A percentile compares a stretch with the other conserved stretches of the same genome.
Evolutionary conservation across 2,888 invertebrate species (phyloP).

Genomic region (Bombyx huttoni): DNA sequence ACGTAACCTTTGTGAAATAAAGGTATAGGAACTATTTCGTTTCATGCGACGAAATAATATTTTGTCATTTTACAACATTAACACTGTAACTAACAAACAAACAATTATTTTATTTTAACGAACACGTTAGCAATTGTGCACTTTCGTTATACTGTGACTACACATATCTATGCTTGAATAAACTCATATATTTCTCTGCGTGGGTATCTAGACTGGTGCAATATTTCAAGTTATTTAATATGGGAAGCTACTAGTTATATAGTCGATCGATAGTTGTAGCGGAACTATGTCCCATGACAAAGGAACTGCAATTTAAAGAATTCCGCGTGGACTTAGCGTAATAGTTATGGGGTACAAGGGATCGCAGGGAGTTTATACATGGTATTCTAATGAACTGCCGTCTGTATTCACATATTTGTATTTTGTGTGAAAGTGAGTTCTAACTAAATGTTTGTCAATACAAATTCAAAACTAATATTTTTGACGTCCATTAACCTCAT

Average conservation of each 20-base stretch:
- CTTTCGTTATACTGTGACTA: constrained; percentile 1
- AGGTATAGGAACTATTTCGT: constrained; percentile 20
- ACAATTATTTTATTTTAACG: constrained; percentile 22
- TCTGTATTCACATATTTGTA: constrained; percentile 29
- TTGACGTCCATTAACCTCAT: constrained; percentile 52
- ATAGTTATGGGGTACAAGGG: constrained; percentile 13
- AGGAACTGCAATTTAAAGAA: constrained; percentile 38
- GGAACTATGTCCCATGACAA: constrained; percentile 61
- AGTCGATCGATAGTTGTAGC: constrained; percentile 63
- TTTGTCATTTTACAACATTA: constrained; percentile 8
- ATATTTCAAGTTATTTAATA: constrained; percentile 21
- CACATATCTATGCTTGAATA: background rate
- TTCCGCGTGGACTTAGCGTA: constrained; percentile 11
- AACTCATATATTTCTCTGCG: background rate
- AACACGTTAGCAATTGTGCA: constrained; percentile 26
- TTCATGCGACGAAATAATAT: constrained; percentile 18
- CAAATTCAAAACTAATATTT: background rate
- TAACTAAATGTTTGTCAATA: background rate
- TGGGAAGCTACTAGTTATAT: constrained; percentile 44
- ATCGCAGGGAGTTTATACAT: constrained; percentile 19
- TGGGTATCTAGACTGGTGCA: background rate
- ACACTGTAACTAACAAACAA: constrained; percentile 20
- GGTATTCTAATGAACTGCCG: constrained; percentile 14
- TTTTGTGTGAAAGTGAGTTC: background rate
- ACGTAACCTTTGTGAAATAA: constrained; percentile 26